Evolutionary conservation across 2,113 vertebrate genomes (phyloP).

Genomic region (Craseonycteris thonglongyai): DNA sequence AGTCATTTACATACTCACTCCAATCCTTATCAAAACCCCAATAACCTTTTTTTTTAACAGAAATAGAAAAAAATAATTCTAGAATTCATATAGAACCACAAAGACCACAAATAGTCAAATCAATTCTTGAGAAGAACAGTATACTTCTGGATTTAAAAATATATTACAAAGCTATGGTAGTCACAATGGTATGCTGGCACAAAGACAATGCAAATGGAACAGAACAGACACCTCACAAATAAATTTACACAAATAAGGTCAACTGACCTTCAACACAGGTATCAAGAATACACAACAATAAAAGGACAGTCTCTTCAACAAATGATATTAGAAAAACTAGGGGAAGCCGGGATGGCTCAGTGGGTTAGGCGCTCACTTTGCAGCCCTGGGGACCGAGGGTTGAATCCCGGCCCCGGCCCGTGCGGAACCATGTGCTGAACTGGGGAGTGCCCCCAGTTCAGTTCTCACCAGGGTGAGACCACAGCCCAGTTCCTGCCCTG

Average conservation of each 20-base stretch:
- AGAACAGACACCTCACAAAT: neutral
- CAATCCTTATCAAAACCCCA: neutral
- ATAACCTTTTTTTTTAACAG: neutral
- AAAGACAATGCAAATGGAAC: neutral
- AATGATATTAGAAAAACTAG: neutral
- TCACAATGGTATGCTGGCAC: neutral
- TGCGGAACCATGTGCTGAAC: too few relatives aligned
- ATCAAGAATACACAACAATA: neutral
- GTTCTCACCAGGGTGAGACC: too few relatives aligned
- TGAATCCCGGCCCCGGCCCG: too few relatives aligned
- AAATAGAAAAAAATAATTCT: neutral
- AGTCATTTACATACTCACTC: neutral
- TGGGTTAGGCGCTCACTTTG: too few relatives aligned
- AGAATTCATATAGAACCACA: neutral
- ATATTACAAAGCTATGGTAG: neutral
- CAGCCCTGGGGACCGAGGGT: too few relatives aligned
- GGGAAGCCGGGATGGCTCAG: too few relatives aligned
- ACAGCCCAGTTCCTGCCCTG: too few relatives aligned
- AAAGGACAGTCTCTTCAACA: neutral
- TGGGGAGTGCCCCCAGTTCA: too few relatives aligned
- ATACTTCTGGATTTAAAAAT: neutral
- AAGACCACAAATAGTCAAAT: neutral
- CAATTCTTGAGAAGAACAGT: neutral
- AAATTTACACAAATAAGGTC: too few relatives aligned
- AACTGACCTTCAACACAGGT: neutral